phyloP scores from a whole-genome alignment of 2,888 invertebrate species.

The Bugula neritina region DNA sequence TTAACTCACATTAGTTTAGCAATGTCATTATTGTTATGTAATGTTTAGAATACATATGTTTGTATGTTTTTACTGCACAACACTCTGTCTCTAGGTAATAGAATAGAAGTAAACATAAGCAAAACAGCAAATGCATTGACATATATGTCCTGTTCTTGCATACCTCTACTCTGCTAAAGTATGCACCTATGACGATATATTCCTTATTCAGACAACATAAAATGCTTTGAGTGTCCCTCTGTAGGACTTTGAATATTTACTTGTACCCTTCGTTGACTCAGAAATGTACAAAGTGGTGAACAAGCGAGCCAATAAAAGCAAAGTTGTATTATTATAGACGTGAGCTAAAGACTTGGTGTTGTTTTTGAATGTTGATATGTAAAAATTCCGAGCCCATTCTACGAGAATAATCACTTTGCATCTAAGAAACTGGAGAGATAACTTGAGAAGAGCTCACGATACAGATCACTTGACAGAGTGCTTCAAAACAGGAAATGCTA shows the following conservation, averaged over 20 bases:
- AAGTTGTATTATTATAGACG: neutral
- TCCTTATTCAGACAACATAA: neutral
- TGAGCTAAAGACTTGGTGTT: neutral
- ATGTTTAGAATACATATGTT: neutral
- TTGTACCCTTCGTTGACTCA: neutral
- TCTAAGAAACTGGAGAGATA: too few relatives aligned
- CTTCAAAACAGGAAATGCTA: too few relatives aligned
- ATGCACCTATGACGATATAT: neutral
- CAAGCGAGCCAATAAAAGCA: neutral
- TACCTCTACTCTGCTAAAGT: neutral
- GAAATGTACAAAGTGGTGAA: neutral
- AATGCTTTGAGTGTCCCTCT: neutral
- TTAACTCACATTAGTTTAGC: too few relatives aligned
- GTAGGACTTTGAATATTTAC: neutral
- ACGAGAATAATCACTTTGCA: neutral
- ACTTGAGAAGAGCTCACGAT: too few relatives aligned
- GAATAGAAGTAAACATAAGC: neutral
- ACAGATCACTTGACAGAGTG: too few relatives aligned
- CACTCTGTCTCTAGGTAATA: neutral
- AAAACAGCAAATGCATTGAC: neutral
- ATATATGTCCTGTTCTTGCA: neutral
- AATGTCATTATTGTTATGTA: neutral
- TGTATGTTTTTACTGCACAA: neutral
- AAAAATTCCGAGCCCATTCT: neutral
- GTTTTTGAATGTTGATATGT: too few relatives aligned